phyloP scores from a whole-genome alignment of 1,140 invertebrate genomes.

The Dinothrombium tinctorium region DNA sequence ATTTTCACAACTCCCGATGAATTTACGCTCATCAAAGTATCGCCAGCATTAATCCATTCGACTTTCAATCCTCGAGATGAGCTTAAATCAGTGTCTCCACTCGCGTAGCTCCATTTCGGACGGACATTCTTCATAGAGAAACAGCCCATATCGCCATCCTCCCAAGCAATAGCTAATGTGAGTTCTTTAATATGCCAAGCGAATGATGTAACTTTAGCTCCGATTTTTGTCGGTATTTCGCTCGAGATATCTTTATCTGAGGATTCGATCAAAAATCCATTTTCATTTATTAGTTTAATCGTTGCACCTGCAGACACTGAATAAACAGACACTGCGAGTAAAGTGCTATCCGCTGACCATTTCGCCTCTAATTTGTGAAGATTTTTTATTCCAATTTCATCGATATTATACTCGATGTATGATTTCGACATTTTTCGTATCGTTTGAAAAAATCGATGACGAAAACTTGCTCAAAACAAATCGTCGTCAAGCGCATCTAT shows the following conservation, averaged over 20 bases:
- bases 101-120: not conserved
- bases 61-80: not conserved
- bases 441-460: no score
- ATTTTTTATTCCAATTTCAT: constrained; percentile 14
- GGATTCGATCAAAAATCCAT: constrained; percentile 48
- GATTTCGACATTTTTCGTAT: no score
- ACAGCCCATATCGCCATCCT: constrained; percentile 54
- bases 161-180: constrained; percentile 62
- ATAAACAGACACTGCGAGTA: constrained; percentile 60
- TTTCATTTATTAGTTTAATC: constrained; percentile 69
- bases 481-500: no score
- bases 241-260: constrained; percentile 19
- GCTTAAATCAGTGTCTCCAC: not conserved
- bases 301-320: constrained; percentile 62
- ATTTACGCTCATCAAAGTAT: not conserved
- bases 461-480: no score
- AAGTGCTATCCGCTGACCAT: constrained; percentile 52
- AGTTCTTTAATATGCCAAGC: constrained; percentile 68
- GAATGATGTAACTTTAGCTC: constrained; percentile 48
- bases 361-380: constrained; percentile 34
- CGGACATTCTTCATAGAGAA: not conserved
- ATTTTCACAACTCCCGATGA: not conserved
- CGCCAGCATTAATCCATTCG: not conserved
- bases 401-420: constrained; percentile 13
- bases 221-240: constrained; percentile 36